A percentile compares a stretch with the other conserved stretches of the same genome.
Conservation (phyloP, 2,797 vertebrate species). For the Fundulus diaphanus region DNA sequence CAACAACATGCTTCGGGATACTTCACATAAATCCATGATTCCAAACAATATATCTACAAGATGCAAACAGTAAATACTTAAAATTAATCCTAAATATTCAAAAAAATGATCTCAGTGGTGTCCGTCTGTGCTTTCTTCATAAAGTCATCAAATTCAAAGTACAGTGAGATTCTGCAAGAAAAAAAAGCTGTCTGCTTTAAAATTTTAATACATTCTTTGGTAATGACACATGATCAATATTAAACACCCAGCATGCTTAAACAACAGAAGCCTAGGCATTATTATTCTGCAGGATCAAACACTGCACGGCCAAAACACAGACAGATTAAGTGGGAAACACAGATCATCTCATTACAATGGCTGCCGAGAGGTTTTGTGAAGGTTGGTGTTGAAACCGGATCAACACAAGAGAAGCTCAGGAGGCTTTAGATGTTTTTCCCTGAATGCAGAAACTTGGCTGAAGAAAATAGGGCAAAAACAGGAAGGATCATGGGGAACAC, state of each 20-base stretch:
- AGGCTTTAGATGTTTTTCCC: constrained; percentile 4
- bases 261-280: constrained; percentile 1
- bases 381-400: constrained; percentile 6
- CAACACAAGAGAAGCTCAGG: constrained; percentile 1
- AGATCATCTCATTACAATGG: constrained; percentile 9
- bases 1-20: background rate
- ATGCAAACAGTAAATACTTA: background rate
- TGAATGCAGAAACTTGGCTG: background rate
- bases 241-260: background rate
- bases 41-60: background rate
- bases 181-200: background rate
- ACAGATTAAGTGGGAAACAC: constrained; percentile 6
- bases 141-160: background rate
- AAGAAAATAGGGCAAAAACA: background rate
- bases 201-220: background rate
- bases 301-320: background rate
- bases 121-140: background rate
- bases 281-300: background rate
- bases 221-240: constrained; percentile 5
- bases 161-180: background rate
- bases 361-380: constrained; percentile 3
- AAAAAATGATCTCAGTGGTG: background rate
- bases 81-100: background rate
- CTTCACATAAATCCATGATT: background rate
- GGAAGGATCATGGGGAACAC: background rate